These are phyloP conservation scores for Pomacea canaliculata DNA, from an alignment of 2,888 invertebrate species.

Conservation along the genomic window DNA sequence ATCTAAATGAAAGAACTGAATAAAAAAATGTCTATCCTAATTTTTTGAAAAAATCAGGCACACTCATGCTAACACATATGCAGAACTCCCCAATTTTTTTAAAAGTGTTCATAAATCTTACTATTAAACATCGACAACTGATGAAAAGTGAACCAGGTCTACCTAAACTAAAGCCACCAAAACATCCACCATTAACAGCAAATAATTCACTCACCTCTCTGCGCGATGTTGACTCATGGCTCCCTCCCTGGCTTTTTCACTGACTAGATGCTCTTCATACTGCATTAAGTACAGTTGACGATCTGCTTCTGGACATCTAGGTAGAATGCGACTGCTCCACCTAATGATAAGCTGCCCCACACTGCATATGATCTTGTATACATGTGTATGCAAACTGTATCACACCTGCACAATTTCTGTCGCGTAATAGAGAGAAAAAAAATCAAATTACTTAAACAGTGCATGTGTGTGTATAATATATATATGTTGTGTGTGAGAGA, in stretches of 20 bases:
- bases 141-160: too few species aligned
- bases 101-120: too few species aligned
- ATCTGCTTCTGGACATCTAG: constrained; percentile 95
- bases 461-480: background rate
- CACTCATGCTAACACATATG: too few species aligned
- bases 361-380: constrained; percentile 95
- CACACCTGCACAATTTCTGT: constrained; percentile 89
- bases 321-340: constrained; percentile 97
- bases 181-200: too few species aligned
- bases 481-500: too few species aligned
- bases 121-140: too few species aligned
- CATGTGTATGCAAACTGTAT: constrained; percentile 98
- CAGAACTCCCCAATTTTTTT: too few species aligned
- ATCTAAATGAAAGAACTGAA: too few species aligned
- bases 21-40: too few species aligned
- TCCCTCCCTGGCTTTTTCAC: constrained; percentile 61
- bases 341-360: constrained; percentile 97
- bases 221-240: constrained; percentile 75
- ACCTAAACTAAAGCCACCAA: too few species aligned
- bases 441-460: background rate
- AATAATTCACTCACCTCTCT: constrained; percentile 70
- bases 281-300: constrained; percentile 82
- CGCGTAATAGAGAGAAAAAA: constrained; percentile 32
- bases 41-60: too few species aligned
- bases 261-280: constrained; percentile 60